Base-by-base conservation (phyloP, 2,888 invertebrate species). In the Sarcophaga subvicina region DNA sequence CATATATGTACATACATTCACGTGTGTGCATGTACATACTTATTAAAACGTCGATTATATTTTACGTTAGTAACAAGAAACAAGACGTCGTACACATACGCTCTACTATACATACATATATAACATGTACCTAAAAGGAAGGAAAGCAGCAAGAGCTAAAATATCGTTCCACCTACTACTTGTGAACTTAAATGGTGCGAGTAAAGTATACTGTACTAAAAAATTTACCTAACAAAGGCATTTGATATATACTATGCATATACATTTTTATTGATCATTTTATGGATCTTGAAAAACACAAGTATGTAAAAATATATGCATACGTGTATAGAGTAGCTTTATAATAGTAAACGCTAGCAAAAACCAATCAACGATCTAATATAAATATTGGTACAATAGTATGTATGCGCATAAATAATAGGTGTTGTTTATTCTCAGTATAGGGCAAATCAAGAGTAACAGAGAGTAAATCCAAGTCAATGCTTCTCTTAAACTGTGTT, bases 321-420 rank as follows among this genome's bases (percentile, higher is more conserved):
- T n/a, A 20, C 20, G 62, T 62, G 22, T 10, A 10, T 20, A 22
- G 22, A n/a, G 22, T 62, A 22, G n/a, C n/a, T 62, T 22, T n/a
- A 62, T 22, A 12, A 17, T 17, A 54, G 54, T 8, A 22, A 62
- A 22, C 20, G 22, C n/a, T 62, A n/a, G 22, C 62, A 62, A 62
- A 62, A 62, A 62, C 62, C 62, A 62, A 62, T 62, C 62, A 62
- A 1, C 62, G 62, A 62, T 62, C 62, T 20, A 22, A 80, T 80
- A 67, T 70, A 75, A 67, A 73, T 73, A 59, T 54, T 72, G 17
- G 62, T 75, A 75, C 59, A 67, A 17, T 45, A 22, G 60, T 60
- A 75, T 47, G 62, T 70, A 17, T 64, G 47, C 67, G 20, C 27
- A 59, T 37, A 71, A n/a, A 49, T 45, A 54, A 20, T 67, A 66